phyloP scores from a whole-genome alignment of 2,797 vertebrate genomes.

The Arrhamphus sclerolepis region DNA sequence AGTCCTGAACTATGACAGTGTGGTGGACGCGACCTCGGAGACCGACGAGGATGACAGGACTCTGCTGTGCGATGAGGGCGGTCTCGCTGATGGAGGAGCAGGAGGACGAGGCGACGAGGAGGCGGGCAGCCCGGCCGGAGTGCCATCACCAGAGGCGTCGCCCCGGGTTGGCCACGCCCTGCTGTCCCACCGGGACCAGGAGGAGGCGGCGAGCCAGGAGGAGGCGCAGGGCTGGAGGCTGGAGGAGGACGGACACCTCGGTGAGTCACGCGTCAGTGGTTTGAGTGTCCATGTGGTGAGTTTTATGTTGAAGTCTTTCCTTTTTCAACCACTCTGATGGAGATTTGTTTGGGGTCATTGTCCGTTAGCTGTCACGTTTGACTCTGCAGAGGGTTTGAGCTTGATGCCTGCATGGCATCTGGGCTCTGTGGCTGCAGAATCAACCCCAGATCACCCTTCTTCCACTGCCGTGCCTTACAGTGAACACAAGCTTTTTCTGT shows the following conservation, averaged over 20 bases:
- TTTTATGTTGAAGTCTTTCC: too few relatives aligned
- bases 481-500: too few relatives aligned
- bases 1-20: slow-evolving; percentile 92
- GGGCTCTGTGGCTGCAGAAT: too few relatives aligned
- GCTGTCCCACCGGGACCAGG: slow-evolving; percentile 78
- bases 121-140: slow-evolving; percentile 81
- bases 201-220: slow-evolving; percentile 83
- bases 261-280: slow-evolving; percentile 9
- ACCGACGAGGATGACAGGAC: slow-evolving; percentile 88
- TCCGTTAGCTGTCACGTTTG: too few relatives aligned
- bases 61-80: slow-evolving; percentile 10
- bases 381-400: too few relatives aligned
- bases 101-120: slow-evolving; percentile 32
- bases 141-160: slow-evolving; percentile 87
- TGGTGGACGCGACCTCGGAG: slow-evolving; percentile 91
- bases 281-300: too few relatives aligned
- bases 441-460: too few relatives aligned
- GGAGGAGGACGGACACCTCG: slow-evolving; percentile 11
- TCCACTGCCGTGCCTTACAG: too few relatives aligned
- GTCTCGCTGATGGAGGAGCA: slow-evolving; percentile 69
- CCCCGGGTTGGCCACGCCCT: slow-evolving; percentile 87
- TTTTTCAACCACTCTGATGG: too few relatives aligned
- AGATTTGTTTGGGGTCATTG: too few relatives aligned
- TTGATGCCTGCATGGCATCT: too few relatives aligned
- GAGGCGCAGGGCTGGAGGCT: too few relatives aligned